phyloP scores from a whole-genome alignment of 2,888 invertebrate species.

The Achlya flavicornis region DNA sequence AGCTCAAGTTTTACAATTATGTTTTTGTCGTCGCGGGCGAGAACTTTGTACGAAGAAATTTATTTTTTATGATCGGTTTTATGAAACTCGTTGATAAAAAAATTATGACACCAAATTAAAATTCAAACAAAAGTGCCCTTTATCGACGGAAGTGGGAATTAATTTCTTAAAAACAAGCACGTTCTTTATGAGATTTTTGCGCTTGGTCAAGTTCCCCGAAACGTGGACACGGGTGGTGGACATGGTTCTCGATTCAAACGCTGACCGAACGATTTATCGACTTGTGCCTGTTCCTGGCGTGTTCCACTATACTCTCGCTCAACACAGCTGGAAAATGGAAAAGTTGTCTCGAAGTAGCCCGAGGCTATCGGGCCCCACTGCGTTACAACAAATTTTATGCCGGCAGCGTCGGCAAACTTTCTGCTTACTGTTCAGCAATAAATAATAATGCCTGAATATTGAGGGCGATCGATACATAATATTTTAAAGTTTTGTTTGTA shows the following conservation, averaged over 20 bases:
- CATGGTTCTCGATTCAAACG: conserved; percentile 37
- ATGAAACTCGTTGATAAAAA: conserved; percentile 21
- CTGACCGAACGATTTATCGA: conserved; percentile 57
- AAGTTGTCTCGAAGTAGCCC: conserved; percentile 59
- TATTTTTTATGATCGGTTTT: conserved; percentile 40
- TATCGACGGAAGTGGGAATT: background rate
- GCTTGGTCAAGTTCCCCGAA: conserved; percentile 14
- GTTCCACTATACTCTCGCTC: conserved; percentile 40
- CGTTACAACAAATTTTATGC: conserved; percentile 68
- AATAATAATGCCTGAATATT: conserved; percentile 63
- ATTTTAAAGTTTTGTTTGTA: conserved; percentile 56
- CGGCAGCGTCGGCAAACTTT: conserved; percentile 57
- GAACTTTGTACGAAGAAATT: conserved; percentile 48
- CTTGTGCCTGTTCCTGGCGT: conserved; percentile 49
- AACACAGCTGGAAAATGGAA: conserved; percentile 58
- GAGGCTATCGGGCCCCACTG: conserved; percentile 52
- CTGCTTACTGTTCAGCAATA: conserved; percentile 59
- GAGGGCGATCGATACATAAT: conserved; percentile 54
- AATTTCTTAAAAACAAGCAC: background rate
- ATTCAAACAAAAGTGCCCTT: background rate
- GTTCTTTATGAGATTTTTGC: conserved; percentile 21
- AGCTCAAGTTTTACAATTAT: conserved; percentile 66
- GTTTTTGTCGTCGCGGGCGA: conserved; percentile 56
- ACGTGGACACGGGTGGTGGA: conserved; percentile 25
- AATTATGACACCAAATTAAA: conserved; percentile 23